Evolutionary conservation across 2,888 invertebrate genomes (phyloP).

Genomic region (Epiperipatus broadwayi): DNA sequence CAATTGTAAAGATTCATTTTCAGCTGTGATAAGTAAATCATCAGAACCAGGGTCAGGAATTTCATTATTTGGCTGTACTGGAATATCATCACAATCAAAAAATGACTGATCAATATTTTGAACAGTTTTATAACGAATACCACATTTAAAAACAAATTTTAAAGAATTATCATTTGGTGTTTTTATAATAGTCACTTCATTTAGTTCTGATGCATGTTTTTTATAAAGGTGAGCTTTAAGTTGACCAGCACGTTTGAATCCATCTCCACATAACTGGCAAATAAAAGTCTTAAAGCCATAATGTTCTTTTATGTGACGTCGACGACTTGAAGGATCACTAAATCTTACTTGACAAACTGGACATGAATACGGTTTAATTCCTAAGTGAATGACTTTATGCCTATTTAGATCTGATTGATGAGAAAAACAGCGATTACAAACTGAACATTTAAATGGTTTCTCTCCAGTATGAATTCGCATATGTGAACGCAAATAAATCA

Average conservation of each 20-base stretch:
- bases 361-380: neutral
- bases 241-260: neutral
- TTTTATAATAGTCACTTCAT: too few species aligned
- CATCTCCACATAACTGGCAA: neutral
- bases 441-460: conserved; percentile 22
- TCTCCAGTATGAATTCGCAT: conserved; percentile 25
- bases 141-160: too few species aligned
- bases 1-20: too few species aligned
- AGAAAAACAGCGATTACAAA: conserved; percentile 24
- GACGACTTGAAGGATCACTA: neutral
- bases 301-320: neutral
- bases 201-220: neutral
- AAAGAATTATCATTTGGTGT: too few species aligned
- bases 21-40: too few species aligned
- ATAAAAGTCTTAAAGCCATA: neutral
- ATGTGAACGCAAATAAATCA: conserved; percentile 25
- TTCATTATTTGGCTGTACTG: too few species aligned
- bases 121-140: too few species aligned
- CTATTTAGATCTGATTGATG: conserved; percentile 25
- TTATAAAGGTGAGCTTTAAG: neutral
- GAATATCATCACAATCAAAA: too few species aligned
- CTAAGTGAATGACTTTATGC: neutral
- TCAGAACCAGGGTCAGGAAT: too few species aligned
- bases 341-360: neutral
- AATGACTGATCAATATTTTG: too few species aligned